Evolutionary conservation across 2,888 invertebrate genomes (phyloP), one percentile per base, ranked within the genome.

Genomic region (Ophioninae sp.): DNA sequence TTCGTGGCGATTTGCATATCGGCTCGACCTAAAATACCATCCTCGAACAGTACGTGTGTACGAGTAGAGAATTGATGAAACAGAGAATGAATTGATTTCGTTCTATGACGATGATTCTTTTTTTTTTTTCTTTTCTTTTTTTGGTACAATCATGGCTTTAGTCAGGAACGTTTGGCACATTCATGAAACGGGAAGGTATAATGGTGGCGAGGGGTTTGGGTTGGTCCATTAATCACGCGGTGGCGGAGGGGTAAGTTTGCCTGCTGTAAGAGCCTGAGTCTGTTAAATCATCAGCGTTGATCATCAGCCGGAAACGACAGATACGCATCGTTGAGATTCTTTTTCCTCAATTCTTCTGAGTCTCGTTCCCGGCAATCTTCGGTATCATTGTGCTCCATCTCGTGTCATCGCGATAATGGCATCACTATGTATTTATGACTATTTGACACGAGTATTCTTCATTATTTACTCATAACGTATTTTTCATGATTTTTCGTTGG

Each of bases 21-120:
- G 10, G 59, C 59, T 59, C 20, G 59, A 59, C 21, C 20, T 50
- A 21, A 59, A 59, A 59, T 59, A 59, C 59, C 59, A 59, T 17
- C 6, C 8, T 50, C 50, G 21, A 59, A 59, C 59, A 2, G 20
- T 59, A 59, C 20, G 17, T 17, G 20, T 59, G 8, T 59, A 7
- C 59, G 59, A 59, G 59, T 20, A 8, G 10, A 59, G 21, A 59
- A 59, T 59, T 59, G 20, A 59, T 21, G 59, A 59, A 59, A 20
- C 59, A 21, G 59, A 21, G 20, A 20, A 59, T 59, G 59, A 59
- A 59, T 59, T 59, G 59, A 50, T 50, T 50, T 59, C 59, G 20
- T 21, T 59, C 21, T 59, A 20, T 50, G 50, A 50, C 17, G 50
- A 50, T 50, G 50, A 50, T 50, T 50, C 50, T 50, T 50, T 41